Evolutionary conservation across 2,888 invertebrate genomes (phyloP).

Genomic region (Cantharis rufa): DNA sequence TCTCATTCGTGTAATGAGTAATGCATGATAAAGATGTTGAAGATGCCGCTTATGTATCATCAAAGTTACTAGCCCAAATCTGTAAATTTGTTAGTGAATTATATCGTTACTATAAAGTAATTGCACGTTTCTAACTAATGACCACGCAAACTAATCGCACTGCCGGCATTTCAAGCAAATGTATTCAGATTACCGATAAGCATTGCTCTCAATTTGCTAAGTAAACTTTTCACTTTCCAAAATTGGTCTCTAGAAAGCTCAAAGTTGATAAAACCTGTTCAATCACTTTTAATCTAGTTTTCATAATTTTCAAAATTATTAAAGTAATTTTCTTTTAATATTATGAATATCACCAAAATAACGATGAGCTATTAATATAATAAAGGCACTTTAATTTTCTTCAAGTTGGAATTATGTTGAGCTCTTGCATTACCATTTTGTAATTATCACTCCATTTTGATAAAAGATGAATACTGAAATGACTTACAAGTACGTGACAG

Average conservation of each 20-base stretch:
- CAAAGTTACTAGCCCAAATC: conserved; percentile 19
- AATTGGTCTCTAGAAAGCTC: conserved; percentile 7
- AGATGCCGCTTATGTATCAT: conserved; percentile 15
- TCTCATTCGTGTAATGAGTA: not conserved
- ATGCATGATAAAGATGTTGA: conserved; percentile 11
- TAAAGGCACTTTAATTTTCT: not conserved
- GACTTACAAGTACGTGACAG: not conserved
- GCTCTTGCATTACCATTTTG: not conserved
- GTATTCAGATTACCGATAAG: conserved; percentile 23
- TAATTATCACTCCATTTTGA: not conserved
- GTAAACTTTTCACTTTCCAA: conserved; percentile 23
- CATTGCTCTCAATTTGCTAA: conserved; percentile 23
- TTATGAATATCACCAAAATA: not conserved
- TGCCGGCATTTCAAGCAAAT: conserved; percentile 20
- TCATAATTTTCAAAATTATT: conserved; percentile 5
- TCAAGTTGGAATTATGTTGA: not conserved
- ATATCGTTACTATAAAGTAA: conserved; percentile 23
- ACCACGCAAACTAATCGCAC: conserved; percentile 25
- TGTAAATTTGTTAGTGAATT: conserved; percentile 23
- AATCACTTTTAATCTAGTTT: conserved; percentile 11
- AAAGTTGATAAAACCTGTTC: conserved; percentile 11
- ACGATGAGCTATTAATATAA: not conserved
- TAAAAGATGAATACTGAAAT: not conserved
- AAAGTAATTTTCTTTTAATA: conserved; percentile 5
- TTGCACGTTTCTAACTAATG: conserved; percentile 23